Base-by-base conservation (phyloP, 2,113 vertebrate species). In the Tragelaphus strepsiceros region DNA sequence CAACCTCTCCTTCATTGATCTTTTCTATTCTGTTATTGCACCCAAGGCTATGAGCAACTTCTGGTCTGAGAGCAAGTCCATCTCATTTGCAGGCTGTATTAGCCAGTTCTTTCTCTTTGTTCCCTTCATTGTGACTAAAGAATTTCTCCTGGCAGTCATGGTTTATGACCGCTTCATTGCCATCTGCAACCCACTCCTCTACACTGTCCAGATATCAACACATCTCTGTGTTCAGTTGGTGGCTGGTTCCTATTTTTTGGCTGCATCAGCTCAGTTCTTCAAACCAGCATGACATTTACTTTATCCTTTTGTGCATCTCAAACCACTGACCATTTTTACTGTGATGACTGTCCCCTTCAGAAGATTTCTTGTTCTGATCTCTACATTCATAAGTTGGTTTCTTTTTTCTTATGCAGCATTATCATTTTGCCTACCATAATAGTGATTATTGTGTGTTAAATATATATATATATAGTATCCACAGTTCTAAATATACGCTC, bases 311-410 rank as follows among this genome's bases (percentile, higher is more conserved):
- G 98, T 56, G 78, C 88, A 51, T 97, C 97, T 78, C 86, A 94
- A 28, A 8, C 91, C 17, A 89, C 98, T 26, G 96, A 98, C 39
- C 97, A 98, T 84, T 98, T 98, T 80, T 98, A 98, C 90, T 98
- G 98, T 94, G 98, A 98, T 53, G 2, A 77, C 90, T 93, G 90
- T 0, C 97, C 97, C 0, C 89, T 98, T 54, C 88, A 98, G 67
- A 98, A 94, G n/a, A 64, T 98, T 2, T 98, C 98, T 21, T 98
- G 98, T 35, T 98, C 96, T 64, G 85, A 78, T 9, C 90, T 98
- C 22, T 83, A 64, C 24, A 1, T 88, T 30, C 93, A 81, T 0
- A 94, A 96, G 30, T 30, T 56, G 0, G 14, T 98, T 21, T 91
- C 97, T 10, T 97, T 98, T 51, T 85, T 51, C 8, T 43, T 98